Evolutionary conservation across 2,113 vertebrate genomes (phyloP), one percentile per base, ranked within the genome.

Genomic region (Onychostruthus taczanowskii): DNA sequence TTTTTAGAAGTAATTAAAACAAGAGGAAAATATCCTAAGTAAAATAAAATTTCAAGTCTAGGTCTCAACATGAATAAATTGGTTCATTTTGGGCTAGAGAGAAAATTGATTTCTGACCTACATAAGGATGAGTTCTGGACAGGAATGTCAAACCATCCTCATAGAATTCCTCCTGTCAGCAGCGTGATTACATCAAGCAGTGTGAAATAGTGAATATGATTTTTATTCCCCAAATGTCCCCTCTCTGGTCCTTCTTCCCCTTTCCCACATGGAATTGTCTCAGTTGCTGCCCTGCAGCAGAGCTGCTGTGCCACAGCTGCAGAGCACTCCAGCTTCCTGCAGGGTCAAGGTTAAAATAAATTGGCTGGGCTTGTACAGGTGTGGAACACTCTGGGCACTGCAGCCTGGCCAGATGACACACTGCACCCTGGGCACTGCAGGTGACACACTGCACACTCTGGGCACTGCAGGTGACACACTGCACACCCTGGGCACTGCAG

Each of bases 301-400:
- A 41, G 79, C 24, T 23, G 44, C 69, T 12, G 1, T 12, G 63
- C 49, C 74, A 73, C 24, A 58, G 62, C 39, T 76, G 49, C 70
- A 89, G 50, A 1, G 1, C 28, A 9, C 24, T 30, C 16, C 83
- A 9, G 0, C 35, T 19, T 35, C 70, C 61, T 50, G 15, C 35
- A 4, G 16, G 41, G 27, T 3, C 28, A 68, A 8, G 37, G n/a
- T n/a, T 35, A 77, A 59, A 44, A 37, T 17, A 19, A 39, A 47
- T 2, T 11, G 16, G 3, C 66, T 63, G 85, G 14, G 66, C 23
- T 44, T 0, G 0, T 9, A 5, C 3, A 59, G 7, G 2, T 27
- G 5, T 6, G 33, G 33, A 84, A 16, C 9, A 10, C 50, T 14
- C 24, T 50, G 49, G 49, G 24, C 49, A 50, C 47, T 24, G 21